Percentiles rank a stretch among this genome's conserved stretches.
Conservation (phyloP, 1,140 invertebrate genomes). For the Armadillidium nasatum region DNA sequence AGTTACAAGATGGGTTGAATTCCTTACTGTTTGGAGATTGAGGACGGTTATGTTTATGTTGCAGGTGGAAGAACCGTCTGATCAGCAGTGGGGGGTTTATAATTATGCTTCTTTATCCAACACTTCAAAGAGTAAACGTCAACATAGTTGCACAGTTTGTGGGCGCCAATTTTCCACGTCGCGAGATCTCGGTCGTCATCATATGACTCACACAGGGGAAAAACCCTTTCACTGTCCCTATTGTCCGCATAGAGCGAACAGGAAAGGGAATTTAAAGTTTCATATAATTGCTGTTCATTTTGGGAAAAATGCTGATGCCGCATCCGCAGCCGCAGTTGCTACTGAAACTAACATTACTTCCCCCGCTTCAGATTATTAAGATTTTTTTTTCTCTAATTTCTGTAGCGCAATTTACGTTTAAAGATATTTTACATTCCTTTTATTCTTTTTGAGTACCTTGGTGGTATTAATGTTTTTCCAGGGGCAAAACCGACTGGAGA, state of each 20-base stretch:
- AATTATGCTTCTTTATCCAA: conserved; percentile 14
- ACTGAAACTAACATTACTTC: too few species aligned
- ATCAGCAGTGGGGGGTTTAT: conserved; percentile 36
- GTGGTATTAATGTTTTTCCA: too few species aligned
- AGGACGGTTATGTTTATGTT: neutral
- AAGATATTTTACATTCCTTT: too few species aligned
- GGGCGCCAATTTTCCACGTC: conserved; percentile 34
- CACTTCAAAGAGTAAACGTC: conserved; percentile 11
- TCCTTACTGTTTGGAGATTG: conserved; percentile 4
- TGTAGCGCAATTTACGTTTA: too few species aligned
- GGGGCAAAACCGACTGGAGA: too few species aligned
- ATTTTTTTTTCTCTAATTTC: too few species aligned
- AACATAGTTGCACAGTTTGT: conserved; percentile 36
- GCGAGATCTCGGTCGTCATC: conserved; percentile 45
- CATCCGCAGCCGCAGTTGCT: too few species aligned
- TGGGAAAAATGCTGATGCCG: neutral
- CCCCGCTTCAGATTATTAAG: too few species aligned
- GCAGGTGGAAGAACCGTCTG: conserved; percentile 19
- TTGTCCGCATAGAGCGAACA: conserved; percentile 48
- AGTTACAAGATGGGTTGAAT: neutral
- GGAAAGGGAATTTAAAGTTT: conserved; percentile 41
- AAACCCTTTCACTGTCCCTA: conserved; percentile 55
- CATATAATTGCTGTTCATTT: conserved; percentile 39
- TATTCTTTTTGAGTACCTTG: too few species aligned
- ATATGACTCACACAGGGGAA: conserved; percentile 52